Evolutionary conservation across 2,888 invertebrate genomes (phyloP), one percentile per base, ranked within the genome.

Genomic region (Drosophila tripunctata): DNA sequence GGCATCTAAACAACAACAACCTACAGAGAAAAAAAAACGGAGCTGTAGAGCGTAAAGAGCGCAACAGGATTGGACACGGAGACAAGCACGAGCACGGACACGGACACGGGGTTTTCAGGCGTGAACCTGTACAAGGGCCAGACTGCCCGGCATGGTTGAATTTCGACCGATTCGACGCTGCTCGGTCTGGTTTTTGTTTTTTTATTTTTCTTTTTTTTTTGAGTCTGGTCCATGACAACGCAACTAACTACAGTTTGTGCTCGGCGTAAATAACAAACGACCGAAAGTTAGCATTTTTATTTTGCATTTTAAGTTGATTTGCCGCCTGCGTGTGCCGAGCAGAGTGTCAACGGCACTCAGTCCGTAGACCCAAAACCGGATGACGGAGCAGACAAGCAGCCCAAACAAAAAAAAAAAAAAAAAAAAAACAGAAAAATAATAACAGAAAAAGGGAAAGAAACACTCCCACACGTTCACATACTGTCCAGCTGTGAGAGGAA

Each of bases 251-350:
- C 67, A 75, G 74, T 70, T 75, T 63, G 62, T 55, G 52, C 67
- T 30, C 52, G 74, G 61, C 84, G 80, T 83, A 76, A 77, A 83
- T 83, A 79, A 83, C 84, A 74, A 76, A 69, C 75, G 67, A 67
- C 67, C 79, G 45, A 85, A 75, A 82, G 78, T 82, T 75, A 66
- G 65, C 68, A 69, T 85, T 73, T 76, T 73, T 68, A 75, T 85
- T 83, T 83, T 87, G 87, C 85, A 83, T 83, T 87, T 83, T 85
- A 83, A 83, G 87, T 85, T 82, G 78, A 69, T 69, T 65, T 78
- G 78, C 68, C 86, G 79, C 58, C 76, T 71, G 72, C 67, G 74
- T 67, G 74, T 67, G 74, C 67, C 70, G 75, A 60, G 73, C 66
- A 35, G 57, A 73, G 76, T 73, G 76, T 71, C 72, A 76, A 74